Evolutionary conservation across 2,797 vertebrate species (phyloP), one percentile per base, ranked within the genome.

Genomic region (Phoeniculus purpureus): DNA sequence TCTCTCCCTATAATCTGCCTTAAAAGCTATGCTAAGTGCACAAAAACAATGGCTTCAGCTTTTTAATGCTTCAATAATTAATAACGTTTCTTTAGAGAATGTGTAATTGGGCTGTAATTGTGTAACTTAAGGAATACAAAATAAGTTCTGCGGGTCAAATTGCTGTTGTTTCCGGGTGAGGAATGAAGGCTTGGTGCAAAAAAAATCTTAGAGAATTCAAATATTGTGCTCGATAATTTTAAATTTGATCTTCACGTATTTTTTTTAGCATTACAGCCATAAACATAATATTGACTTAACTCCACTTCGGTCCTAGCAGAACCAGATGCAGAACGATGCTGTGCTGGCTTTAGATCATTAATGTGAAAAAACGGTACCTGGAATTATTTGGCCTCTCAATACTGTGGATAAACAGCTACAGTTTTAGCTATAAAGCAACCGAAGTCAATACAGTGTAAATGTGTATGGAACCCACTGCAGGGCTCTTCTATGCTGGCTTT

Each of bases 31-130:
- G 85, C 82, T 95, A 96, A 96, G 83, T 96, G 85, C 93, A 89
- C 87, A 94, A 97, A 97, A 94, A 97, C 91, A 96, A 97, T 96
- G 91, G 95, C 90, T 93, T 92, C 91, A 81, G 80, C 93, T 93
- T 90, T 82, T 96, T 94, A 95, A 95, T 94, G 93, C 92, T 95
- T 86, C 94, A 91, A 95, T 94, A 96, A 93, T 97, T 97, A 96
- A 96, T 93, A 76, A 76, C 83, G 93, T 89, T 95, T 93, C 62
- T 94, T 96, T 77, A 94, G 96, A 85, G 59, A 91, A 95, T 17
- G 22, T 68, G 74, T 92, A 94, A 95, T 96, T 96, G 88, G 86
- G 67, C 92, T 80, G 37, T 82, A 93, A 95, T 60, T 91, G 48
- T 94, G 81, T 59, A 94, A 94, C 77, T 90, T 95, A 89, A 92